Conservation (phyloP, 1,140 invertebrate genomes). For the Dolichoris vasculosae region DNA sequence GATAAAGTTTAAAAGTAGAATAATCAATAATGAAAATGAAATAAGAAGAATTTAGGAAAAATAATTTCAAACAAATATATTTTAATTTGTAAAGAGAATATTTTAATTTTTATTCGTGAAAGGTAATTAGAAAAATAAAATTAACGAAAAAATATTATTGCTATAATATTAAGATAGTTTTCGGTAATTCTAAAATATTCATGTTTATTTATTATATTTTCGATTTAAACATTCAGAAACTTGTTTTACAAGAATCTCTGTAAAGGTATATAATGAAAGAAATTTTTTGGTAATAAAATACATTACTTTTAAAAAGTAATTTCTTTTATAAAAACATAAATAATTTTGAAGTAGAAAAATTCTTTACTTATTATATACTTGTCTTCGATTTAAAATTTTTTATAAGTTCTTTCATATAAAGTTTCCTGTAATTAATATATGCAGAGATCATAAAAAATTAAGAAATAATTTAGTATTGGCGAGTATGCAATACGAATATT, state of each 20-base stretch:
- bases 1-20: too few relatives aligned
- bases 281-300: too few relatives aligned
- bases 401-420: neutral
- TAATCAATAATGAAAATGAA: too few relatives aligned
- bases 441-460: conserved; percentile 5
- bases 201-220: too few relatives aligned
- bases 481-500: neutral
- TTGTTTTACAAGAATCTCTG: neutral
- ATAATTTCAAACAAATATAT: too few relatives aligned
- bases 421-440: neutral
- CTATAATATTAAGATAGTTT: too few relatives aligned
- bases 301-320: neutral
- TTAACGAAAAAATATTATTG: too few relatives aligned
- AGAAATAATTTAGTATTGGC: conserved; percentile 42
- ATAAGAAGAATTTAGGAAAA: too few relatives aligned
- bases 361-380: neutral
- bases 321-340: neutral
- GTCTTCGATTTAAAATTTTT: neutral
- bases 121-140: too few relatives aligned
- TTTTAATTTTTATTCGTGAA: too few relatives aligned
- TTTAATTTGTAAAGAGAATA: too few relatives aligned
- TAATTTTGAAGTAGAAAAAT: neutral
- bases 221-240: neutral
- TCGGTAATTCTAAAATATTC: too few relatives aligned
- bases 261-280: neutral